Evolutionary conservation across 2,888 invertebrate genomes (phyloP).

Genomic region (Lobophora halterata): DNA sequence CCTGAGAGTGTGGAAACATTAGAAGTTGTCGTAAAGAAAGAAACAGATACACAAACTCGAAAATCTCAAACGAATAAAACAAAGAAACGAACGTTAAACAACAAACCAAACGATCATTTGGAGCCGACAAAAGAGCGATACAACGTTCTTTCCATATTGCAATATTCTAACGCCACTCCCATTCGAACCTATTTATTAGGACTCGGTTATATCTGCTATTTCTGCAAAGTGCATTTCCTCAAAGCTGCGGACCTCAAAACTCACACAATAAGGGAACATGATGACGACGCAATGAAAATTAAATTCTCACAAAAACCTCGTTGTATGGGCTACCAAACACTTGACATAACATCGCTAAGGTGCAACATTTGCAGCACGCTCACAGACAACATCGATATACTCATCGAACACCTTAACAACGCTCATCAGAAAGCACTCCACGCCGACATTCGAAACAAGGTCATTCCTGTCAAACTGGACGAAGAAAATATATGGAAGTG

Average conservation of each 20-base stretch:
- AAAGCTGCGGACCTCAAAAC: constrained; percentile 47
- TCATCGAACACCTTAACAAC: constrained; percentile 41
- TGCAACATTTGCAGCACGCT: constrained; percentile 47
- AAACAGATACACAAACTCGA: too few relatives aligned
- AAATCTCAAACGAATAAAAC: too few relatives aligned
- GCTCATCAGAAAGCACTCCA: constrained; percentile 41
- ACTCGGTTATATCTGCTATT: constrained; percentile 50
- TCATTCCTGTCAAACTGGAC: constrained; percentile 50
- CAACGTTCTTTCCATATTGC: constrained; percentile 37
- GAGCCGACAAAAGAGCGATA: too few relatives aligned
- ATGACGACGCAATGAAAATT: constrained; percentile 18
- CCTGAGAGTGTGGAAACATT: too few relatives aligned
- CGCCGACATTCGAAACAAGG: constrained; percentile 38
- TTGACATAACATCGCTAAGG: constrained; percentile 53
- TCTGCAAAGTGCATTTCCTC: constrained; percentile 42
- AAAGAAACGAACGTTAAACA: too few relatives aligned
- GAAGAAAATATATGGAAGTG: constrained; percentile 39
- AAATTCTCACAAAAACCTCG: constrained; percentile 20
- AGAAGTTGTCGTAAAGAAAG: too few relatives aligned
- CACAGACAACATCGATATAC: constrained; percentile 31
- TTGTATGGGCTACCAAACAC: constrained; percentile 34
- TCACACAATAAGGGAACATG: constrained; percentile 39
- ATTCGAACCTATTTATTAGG: constrained; percentile 36
- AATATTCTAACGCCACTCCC: constrained; percentile 46
- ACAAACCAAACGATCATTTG: too few relatives aligned